These are phyloP conservation scores for Mirza zaza DNA, from an alignment of 2,113 vertebrate species.

Conservation along the genomic window DNA sequence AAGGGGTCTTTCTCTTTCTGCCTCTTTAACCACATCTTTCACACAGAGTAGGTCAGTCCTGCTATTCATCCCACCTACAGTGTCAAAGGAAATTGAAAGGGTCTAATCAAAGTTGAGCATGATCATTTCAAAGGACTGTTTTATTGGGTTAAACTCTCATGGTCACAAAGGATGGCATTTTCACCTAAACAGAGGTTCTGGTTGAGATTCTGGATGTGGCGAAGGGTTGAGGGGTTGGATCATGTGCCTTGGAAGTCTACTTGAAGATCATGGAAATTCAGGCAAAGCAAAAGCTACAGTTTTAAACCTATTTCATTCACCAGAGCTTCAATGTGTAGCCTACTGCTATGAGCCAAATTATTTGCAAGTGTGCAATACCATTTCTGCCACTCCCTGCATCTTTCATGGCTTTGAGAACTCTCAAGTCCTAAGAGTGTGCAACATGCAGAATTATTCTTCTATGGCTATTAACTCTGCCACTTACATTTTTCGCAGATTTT, in stretches of 20 bases:
- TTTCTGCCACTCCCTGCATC: neutral
- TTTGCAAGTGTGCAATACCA: neutral
- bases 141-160: neutral
- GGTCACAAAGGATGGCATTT: neutral
- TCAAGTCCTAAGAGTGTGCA: neutral
- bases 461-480: neutral
- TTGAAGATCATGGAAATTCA: neutral
- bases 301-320: neutral
- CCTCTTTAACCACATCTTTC: neutral
- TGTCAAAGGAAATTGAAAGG: neutral
- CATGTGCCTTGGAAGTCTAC: neutral
- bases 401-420: neutral
- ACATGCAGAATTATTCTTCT: accelerated
- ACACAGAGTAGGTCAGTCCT: neutral
- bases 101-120: neutral
- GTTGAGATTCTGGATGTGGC: neutral
- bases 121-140: neutral
- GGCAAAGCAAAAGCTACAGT: neutral
- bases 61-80: neutral
- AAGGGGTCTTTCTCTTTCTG: neutral
- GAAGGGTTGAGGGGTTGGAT: neutral
- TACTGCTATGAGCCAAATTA: neutral
- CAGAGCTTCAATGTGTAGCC: neutral
- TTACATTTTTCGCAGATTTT: neutral
- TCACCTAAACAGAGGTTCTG: neutral